phyloP scores from a whole-genome alignment of 2,113 vertebrate genomes.

The Antechinus flavipes region DNA sequence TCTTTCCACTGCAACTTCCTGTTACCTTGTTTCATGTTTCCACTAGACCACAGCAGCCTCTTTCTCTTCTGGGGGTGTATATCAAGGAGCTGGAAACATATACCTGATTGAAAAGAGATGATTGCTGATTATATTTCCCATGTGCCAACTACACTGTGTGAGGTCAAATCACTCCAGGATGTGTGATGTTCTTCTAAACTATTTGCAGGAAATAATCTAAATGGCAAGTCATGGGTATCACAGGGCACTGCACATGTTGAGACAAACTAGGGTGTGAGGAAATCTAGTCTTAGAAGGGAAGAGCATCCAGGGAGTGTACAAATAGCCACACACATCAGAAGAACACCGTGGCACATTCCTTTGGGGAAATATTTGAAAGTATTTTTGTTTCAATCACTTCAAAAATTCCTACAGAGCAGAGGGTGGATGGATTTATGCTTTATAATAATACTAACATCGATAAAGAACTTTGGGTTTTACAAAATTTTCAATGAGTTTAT shows the following conservation, averaged over 20 bases:
- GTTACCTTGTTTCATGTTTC: neutral
- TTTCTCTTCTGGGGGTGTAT: neutral
- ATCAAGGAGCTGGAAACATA: neutral
- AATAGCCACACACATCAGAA: constrained; percentile 12
- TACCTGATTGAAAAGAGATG: constrained; percentile 36
- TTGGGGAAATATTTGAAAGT: neutral
- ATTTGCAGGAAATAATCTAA: constrained; percentile 76
- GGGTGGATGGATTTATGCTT: neutral
- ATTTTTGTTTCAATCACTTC: constrained; percentile 4
- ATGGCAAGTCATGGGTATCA: constrained; percentile 64
- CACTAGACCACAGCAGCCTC: neutral
- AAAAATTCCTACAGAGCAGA: neutral
- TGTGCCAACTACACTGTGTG: constrained; percentile 47
- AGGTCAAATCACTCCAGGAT: constrained; percentile 53
- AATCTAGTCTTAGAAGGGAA: constrained; percentile 31
- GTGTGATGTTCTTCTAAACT: constrained; percentile 47
- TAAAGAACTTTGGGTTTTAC: neutral
- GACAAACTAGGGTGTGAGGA: constrained; percentile 66
- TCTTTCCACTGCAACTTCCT: neutral
- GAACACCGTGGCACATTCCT: neutral
- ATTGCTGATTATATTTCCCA: constrained; percentile 34
- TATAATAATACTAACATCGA: neutral
- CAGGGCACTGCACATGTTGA: constrained; percentile 63
- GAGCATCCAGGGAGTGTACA: constrained; percentile 31
- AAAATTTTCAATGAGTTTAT: neutral